A percentile compares a stretch with the other conserved stretches of the same genome.
These are phyloP conservation scores for Mycteria americana DNA, from an alignment of 2,797 vertebrate species.

Conservation along the genomic window DNA sequence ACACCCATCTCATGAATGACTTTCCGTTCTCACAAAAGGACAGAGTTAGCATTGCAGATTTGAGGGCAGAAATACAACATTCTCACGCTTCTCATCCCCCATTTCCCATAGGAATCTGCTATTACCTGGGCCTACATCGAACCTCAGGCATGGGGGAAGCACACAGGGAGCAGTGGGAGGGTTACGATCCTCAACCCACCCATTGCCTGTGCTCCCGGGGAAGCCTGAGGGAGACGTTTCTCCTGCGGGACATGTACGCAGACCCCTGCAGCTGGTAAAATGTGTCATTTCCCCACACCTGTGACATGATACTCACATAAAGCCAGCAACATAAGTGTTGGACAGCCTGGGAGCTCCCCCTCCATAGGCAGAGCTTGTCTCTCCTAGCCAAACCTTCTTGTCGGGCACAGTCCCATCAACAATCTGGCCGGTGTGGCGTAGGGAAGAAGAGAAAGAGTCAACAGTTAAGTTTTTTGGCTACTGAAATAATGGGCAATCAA, in stretches of 20 bases:
- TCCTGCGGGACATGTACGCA: fast-evolving
- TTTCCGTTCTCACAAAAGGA: background rate
- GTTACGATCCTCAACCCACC: background rate
- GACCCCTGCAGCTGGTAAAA: background rate
- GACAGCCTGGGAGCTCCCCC: conserved; percentile 87
- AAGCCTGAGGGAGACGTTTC: background rate
- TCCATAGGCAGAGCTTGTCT: conserved; percentile 92
- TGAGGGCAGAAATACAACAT: background rate
- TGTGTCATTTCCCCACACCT: background rate
- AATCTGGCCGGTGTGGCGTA: conserved; percentile 36
- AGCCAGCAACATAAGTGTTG: conserved; percentile 88
- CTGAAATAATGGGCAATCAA: background rate
- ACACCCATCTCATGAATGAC: background rate
- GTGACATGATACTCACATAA: conserved; percentile 82
- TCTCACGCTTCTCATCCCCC: background rate
- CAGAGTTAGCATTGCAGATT: background rate
- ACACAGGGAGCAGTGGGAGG: background rate
- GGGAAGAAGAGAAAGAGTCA: background rate
- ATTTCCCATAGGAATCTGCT: background rate
- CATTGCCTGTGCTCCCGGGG: fast-evolving
- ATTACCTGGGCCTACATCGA: background rate
- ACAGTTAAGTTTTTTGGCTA: background rate
- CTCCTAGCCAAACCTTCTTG: conserved; percentile 91
- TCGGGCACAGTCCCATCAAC: conserved; percentile 69
- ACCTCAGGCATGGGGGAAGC: background rate